phyloP scores from a whole-genome alignment of 2,888 invertebrate species.

The Cataglyphis livida region DNA sequence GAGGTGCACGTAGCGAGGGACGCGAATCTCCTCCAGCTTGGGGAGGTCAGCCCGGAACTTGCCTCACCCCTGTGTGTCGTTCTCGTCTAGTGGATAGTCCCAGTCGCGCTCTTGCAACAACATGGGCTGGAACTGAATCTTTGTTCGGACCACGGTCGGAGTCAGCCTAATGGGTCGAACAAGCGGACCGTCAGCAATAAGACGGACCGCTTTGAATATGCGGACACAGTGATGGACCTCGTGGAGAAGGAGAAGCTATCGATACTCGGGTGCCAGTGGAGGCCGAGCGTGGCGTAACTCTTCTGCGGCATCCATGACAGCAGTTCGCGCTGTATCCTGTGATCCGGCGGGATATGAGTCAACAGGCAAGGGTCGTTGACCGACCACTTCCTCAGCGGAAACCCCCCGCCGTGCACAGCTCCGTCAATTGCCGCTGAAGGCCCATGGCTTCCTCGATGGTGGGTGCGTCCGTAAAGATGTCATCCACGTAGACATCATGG shows the following conservation, averaged over 20 bases:
- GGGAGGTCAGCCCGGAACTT: no score
- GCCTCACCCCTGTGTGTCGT: no score
- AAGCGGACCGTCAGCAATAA: neutral
- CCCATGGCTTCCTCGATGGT: no score
- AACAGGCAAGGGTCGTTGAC: neutral
- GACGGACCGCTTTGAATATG: neutral
- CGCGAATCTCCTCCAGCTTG: no score
- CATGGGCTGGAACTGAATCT: no score
- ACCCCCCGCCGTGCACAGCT: neutral
- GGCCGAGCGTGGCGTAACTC: neutral
- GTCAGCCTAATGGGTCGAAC: neutral
- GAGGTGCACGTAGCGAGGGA: no score
- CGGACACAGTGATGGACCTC: accelerated
- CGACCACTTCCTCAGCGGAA: neutral
- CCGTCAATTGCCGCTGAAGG: neutral
- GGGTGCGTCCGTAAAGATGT: neutral
- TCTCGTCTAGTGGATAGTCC: no score
- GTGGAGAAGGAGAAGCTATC: neutral
- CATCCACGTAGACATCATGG: neutral
- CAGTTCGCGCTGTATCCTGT: accelerated
- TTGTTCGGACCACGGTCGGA: no score
- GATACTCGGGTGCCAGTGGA: neutral
- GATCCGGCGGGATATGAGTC: accelerated
- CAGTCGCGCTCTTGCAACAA: no score
- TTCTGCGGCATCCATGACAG: accelerated